phyloP scores from a whole-genome alignment of 1,140 invertebrate genomes.

The Drosophila repletoides region DNA sequence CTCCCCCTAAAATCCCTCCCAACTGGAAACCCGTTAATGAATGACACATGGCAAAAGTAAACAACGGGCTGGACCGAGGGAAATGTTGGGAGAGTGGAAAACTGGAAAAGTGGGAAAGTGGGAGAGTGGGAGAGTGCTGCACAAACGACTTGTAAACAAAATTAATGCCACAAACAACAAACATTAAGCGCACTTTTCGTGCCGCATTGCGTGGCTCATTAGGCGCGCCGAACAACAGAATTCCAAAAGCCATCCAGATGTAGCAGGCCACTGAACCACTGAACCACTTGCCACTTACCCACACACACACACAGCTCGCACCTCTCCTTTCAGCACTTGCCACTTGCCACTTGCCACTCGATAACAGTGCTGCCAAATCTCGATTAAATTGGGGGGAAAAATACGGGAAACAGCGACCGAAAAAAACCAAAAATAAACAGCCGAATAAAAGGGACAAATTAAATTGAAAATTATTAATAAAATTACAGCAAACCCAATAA shows the following conservation, averaged over 20 bases:
- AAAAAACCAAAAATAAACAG: too few species aligned
- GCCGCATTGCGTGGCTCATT: conserved; percentile 70
- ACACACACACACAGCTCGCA: too few species aligned
- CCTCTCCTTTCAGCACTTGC: conserved; percentile 26
- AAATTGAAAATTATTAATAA: too few species aligned
- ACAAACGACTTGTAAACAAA: conserved; percentile 79
- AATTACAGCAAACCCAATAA: too few species aligned
- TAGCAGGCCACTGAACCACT: conserved; percentile 2
- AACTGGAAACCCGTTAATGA: conserved; percentile 47
- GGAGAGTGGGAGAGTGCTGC: conserved; percentile 17
- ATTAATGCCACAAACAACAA: conserved; percentile 77
- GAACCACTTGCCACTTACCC: conserved; percentile 20
- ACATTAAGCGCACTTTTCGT: conserved; percentile 72
- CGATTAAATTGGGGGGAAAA: too few species aligned
- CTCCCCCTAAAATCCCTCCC: neutral
- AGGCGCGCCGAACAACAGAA: conserved; percentile 25
- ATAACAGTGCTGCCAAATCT: too few species aligned
- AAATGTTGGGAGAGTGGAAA: too few species aligned
- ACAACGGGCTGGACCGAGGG: neutral
- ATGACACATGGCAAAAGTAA: conserved; percentile 40
- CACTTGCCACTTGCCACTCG: neutral
- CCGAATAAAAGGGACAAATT: too few species aligned
- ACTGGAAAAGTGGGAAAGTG: neutral
- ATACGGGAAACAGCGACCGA: too few species aligned
- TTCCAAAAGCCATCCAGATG: conserved; percentile 12